A percentile compares a stretch with the other conserved stretches of the same genome.
These are phyloP conservation scores for Nothoprocta pentlandii DNA, from an alignment of 2,113 vertebrate species.

Conservation along the genomic window DNA sequence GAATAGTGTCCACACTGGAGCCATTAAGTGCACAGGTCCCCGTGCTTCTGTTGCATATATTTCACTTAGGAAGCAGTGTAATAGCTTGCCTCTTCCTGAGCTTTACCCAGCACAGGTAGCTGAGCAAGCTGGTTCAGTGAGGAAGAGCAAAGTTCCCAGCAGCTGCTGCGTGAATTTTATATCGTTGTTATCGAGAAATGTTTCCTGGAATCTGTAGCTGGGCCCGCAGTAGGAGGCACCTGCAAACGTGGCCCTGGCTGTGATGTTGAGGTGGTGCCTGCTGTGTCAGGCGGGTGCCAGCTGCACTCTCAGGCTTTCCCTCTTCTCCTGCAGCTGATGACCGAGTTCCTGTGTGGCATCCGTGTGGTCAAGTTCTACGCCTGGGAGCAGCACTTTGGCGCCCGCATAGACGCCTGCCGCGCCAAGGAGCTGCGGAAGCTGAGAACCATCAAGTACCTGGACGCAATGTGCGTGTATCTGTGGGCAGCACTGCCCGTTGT, in stretches of 20 bases:
- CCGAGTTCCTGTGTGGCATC: constrained; percentile 91
- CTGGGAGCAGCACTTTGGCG: constrained; percentile 89
- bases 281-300: background rate
- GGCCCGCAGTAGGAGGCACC: background rate
- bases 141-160: background rate
- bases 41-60: background rate
- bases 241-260: background rate
- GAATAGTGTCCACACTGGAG: background rate
- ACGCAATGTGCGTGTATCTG: constrained; percentile 93
- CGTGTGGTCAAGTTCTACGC: constrained; percentile 94
- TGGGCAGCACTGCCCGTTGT: constrained; percentile 95
- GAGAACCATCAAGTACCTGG: constrained; percentile 87
- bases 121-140: background rate
- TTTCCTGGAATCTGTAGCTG: background rate
- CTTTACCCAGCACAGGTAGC: background rate
- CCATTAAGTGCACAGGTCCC: background rate
- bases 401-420: constrained; percentile 81
- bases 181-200: background rate
- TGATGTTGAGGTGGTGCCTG: background rate
- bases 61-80: background rate
- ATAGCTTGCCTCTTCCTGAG: background rate
- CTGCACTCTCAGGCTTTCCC: background rate
- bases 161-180: background rate
- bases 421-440: constrained; percentile 85
- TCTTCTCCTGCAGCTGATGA: constrained; percentile 84